Conservation (phyloP, 2,797 vertebrate species). For the Artibeus jamaicensis region DNA sequence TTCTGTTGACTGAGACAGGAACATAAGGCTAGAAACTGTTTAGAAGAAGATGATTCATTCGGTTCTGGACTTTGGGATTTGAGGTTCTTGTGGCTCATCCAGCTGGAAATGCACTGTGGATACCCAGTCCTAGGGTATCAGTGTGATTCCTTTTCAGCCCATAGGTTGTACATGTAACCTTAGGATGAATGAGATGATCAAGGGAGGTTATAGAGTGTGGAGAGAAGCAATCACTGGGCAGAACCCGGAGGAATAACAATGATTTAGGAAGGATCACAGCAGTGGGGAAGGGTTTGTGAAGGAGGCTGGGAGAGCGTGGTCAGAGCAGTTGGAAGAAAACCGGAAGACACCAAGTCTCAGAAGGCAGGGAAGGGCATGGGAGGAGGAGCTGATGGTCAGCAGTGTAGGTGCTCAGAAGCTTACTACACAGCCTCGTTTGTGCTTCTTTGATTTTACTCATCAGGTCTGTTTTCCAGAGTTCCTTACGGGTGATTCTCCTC, state of each 20-base stretch:
- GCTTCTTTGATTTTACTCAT: neutral
- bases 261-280: neutral
- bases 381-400: neutral
- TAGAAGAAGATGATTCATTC: neutral
- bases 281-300: neutral
- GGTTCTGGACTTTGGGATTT: neutral
- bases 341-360: no score
- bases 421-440: neutral
- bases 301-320: neutral
- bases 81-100: neutral
- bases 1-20: neutral
- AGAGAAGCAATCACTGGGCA: neutral
- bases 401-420: neutral
- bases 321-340: neutral
- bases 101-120: neutral
- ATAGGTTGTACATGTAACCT: neutral
- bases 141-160: neutral
- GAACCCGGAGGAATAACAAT: neutral
- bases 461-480: neutral
- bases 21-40: neutral
- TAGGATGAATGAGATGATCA: neutral
- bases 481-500: neutral
- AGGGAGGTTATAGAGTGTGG: neutral
- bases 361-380: neutral
- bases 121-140: neutral